Evolutionary conservation across 1,140 invertebrate species (phyloP), one percentile per base, ranked within the genome.

Genomic region (Caenorhabditis remanei): DNA sequence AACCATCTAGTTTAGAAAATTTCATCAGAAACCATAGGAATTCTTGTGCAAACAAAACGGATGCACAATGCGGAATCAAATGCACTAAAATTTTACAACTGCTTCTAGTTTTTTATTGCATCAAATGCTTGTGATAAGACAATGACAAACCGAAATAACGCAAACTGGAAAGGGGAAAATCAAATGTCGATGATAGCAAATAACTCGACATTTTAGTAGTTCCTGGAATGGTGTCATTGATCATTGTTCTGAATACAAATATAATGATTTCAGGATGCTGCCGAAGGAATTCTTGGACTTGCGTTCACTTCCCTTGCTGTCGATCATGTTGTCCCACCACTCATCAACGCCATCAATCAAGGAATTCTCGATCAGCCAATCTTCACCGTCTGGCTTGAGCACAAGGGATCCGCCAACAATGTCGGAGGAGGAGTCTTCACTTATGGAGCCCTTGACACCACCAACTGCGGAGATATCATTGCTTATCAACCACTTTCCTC

Each of bases 291-390:
- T 75, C 90, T 90, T 55, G 90, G 90, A 61, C 87, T 89, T 40
- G 89, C 83, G 19, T 89, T 89, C 88, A 67, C 61, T 19, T 87
- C 90, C 43, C 65, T 90, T 6, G 90, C 90, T 14, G 90, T 89
- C 16, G 85, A 90, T 86, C 75, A 84, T n/a, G 90, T 91, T 40
- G 67, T 88, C 9, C 90, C 90, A n/a, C 87, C 89, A 32, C 86
- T 90, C 86, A 88, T 91, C 89, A 90, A 91, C 79, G 90, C 90
- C 56, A 90, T 91, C 53, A 84, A 90, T 40, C 90, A 90, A 63
- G 84, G 48, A 58, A 85, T 90, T 21, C 88, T 90, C 24, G 90
- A 91, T 50, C 82, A 89, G 48, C 89, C 90, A 32, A 46, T 91
- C 48, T 90, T 90, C 89, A 90, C 90, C 50, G 90, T 90, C 41